phyloP scores from a whole-genome alignment of 2,888 invertebrate genomes.

The Rhimphoctona megacephalus region DNA sequence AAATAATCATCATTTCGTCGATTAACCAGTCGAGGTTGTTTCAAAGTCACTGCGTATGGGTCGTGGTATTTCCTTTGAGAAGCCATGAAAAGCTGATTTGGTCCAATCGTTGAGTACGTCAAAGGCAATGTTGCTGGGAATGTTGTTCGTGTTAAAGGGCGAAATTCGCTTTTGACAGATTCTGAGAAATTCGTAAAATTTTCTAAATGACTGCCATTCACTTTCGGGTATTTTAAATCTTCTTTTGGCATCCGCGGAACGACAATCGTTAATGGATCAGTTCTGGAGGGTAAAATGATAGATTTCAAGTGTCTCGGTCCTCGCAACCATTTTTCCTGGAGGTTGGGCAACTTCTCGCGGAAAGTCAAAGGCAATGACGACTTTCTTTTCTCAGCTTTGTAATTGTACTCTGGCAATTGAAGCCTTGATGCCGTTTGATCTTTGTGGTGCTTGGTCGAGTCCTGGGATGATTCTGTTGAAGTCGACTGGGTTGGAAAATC shows the following conservation, averaged over 20 bases:
- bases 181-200: not conserved
- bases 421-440: not conserved
- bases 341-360: not conserved
- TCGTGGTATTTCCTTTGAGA: not conserved
- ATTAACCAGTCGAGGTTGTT: constrained; percentile 15
- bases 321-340: not conserved
- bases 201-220: not conserved
- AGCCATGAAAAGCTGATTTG: not conserved
- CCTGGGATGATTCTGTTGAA: not conserved
- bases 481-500: not conserved
- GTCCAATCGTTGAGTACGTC: not conserved
- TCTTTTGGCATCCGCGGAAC: not conserved
- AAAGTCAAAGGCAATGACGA: not conserved
- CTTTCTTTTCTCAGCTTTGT: constrained; percentile 12
- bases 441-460: not conserved
- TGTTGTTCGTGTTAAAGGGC: not conserved
- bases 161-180: not conserved
- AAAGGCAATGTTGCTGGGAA: not conserved
- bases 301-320: constrained; percentile 38
- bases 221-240: not conserved
- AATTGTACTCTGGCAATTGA: not conserved
- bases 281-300: not conserved
- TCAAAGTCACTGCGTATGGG: not conserved
- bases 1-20: constrained; percentile 47
- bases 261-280: constrained; percentile 1